A percentile compares a stretch with the other conserved stretches of the same genome.
These are phyloP conservation scores for Palythoa grandis DNA, from an alignment of 92 coral and sea anemone species.

Conservation along the genomic window DNA sequence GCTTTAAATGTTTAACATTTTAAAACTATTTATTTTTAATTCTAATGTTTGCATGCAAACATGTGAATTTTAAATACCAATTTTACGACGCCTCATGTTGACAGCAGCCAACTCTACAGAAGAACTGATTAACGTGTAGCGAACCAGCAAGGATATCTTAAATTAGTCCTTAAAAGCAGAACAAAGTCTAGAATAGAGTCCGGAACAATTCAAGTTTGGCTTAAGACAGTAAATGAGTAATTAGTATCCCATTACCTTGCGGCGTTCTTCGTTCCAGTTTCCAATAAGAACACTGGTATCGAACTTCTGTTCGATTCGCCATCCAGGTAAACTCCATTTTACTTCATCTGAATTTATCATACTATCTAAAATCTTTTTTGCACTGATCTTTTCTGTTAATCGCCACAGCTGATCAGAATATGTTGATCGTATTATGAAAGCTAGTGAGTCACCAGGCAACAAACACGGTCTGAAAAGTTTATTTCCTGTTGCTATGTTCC, in stretches of 20 bases:
- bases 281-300: slow-evolving; percentile 89
- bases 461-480: slow-evolving; percentile 28
- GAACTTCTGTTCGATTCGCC: slow-evolving; percentile 94
- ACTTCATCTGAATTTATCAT: slow-evolving; percentile 69
- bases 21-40: too few species aligned
- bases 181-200: too few species aligned
- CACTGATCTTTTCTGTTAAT: slow-evolving; percentile 6
- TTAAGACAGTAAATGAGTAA: slow-evolving; percentile 21
- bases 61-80: too few species aligned
- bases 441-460: slow-evolving; percentile 27
- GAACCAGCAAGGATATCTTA: neutral
- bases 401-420: slow-evolving; percentile 3
- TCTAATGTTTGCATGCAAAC: too few species aligned
- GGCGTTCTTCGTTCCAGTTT: slow-evolving; percentile 93
- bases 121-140: too few species aligned
- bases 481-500: slow-evolving; percentile 57
- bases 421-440: neutral
- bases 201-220: neutral
- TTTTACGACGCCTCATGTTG: too few species aligned
- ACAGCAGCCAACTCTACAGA: too few species aligned
- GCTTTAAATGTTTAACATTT: too few species aligned
- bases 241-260: slow-evolving; percentile 67
- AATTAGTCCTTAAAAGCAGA: neutral
- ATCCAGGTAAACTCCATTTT: slow-evolving; percentile 93
- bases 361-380: neutral